Evolutionary conservation across 35 echinoderm and acorn worm species (phyloP).

Genomic region (Hemicentrotus pulcherrimus): DNA sequence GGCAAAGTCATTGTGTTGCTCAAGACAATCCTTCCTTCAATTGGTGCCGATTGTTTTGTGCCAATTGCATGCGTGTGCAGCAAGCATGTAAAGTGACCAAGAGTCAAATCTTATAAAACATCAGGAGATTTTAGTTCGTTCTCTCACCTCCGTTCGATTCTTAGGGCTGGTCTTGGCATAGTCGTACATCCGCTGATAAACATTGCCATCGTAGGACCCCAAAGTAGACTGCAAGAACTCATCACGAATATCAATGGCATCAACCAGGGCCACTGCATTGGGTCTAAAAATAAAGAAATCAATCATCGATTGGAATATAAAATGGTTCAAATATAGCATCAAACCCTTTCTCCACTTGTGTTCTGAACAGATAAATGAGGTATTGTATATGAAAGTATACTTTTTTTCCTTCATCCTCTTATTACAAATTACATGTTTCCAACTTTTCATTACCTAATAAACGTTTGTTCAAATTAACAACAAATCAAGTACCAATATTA

Average conservation of each 20-base stretch:
- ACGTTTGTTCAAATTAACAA: too few species aligned
- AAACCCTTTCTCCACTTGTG: too few species aligned
- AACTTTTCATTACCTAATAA: too few species aligned
- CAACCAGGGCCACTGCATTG: slow-evolving; percentile 79
- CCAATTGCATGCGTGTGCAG: background rate
- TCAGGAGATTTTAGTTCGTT: background rate
- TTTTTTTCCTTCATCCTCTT: too few species aligned
- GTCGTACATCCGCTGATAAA: slow-evolving; percentile 81
- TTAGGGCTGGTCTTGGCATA: slow-evolving; percentile 63
- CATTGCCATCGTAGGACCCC: slow-evolving; percentile 95
- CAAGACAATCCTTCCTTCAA: background rate
- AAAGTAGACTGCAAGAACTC: slow-evolving; percentile 71
- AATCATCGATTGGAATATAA: background rate
- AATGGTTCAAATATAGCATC: too few species aligned
- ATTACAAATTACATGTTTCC: too few species aligned
- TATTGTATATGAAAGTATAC: too few species aligned
- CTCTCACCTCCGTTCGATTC: slow-evolving; percentile 79
- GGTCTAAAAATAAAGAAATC: slow-evolving; percentile 53
- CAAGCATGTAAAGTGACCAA: background rate
- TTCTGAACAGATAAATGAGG: too few species aligned
- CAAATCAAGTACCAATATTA: too few species aligned
- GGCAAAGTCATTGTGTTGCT: background rate
- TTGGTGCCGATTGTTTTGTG: background rate
- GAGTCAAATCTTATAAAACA: background rate
- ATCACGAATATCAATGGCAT: slow-evolving; percentile 86